Base-by-base conservation (phyloP, 2,888 invertebrate genomes). In the Leptopilina myrica region DNA sequence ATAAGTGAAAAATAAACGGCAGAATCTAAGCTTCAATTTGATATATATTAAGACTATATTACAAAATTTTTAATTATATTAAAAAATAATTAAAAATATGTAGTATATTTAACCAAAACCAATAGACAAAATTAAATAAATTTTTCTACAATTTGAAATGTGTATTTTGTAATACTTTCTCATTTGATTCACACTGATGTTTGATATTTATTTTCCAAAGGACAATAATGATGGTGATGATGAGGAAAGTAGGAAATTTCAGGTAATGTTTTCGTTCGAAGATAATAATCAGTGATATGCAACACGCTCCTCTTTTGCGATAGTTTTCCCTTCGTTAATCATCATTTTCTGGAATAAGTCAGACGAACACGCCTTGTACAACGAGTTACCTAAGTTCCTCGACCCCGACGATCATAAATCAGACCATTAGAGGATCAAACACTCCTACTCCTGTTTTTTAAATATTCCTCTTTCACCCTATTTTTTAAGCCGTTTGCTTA, bases 381-480 rank as follows among this genome's bases (percentile, higher is more conserved):
- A 33, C 73, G 53, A 33, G 53, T 73, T 73, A 73, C 56, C 2
- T 56, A 56, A 73, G 73, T 73, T 73, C 33, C n/a, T 73, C 56
- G 73, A 73, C 73, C 56, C 56, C 40, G 33, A 53, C n/a, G 53
- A 73, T 73, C 53, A 73, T 73, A 53, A 73, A 73, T 73, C 73
- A 73, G 26, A 56, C 73, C 73, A 73, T 73, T 73, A 73, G 73
- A 26, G 53, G 26, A 56, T 56, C 73, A 73, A 33, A 33, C 73
- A 73, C 73, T 73, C 73, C 73, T 33, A 56, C 73, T 14, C 33
- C 33, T 40, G 56, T 40, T 73, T 53, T 53, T n/a, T 56, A 73
- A 56, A 40, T 33, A 62, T 62, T 59, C 59, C 43, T 8, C 8
- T 43, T 43, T 62, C 59, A n/a, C 62, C 20, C 62, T 20, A 62